A percentile compares a stretch with the other conserved stretches of the same genome.
These are phyloP conservation scores for Squalus acanthias DNA, from an alignment of 2,797 vertebrate genomes.

Conservation along the genomic window DNA sequence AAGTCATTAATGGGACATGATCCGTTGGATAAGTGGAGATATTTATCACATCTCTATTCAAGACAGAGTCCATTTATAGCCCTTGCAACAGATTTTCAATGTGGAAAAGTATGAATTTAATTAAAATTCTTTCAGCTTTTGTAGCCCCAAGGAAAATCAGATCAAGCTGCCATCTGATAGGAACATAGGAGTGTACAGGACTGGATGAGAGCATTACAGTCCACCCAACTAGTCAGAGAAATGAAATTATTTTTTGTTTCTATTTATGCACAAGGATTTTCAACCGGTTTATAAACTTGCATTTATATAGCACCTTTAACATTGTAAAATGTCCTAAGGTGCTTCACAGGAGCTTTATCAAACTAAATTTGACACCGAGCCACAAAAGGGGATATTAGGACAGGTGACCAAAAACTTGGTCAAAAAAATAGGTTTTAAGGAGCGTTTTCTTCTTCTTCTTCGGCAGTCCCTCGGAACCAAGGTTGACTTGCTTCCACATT, in stretches of 20 bases:
- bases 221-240: not conserved
- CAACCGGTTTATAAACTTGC: not conserved
- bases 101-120: slow-evolving; percentile 6
- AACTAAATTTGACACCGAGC: not conserved
- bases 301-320: not conserved
- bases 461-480: too few relatives aligned
- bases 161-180: not conserved
- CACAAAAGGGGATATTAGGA: not conserved
- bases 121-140: not conserved
- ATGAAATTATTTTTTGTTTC: not conserved
- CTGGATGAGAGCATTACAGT: not conserved
- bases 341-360: not conserved
- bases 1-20: not conserved
- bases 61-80: not conserved
- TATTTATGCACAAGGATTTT: not conserved
- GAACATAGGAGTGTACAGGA: not conserved
- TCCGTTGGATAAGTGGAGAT: not conserved
- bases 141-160: not conserved
- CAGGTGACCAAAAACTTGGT: not conserved
- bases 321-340: not conserved
- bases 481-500: too few relatives aligned
- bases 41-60: not conserved
- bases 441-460: not conserved
- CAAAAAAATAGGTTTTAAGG: not conserved
- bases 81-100: not conserved